Conservation (phyloP, 92 coral and sea anemone genomes). For the Paragorgia papillata region DNA sequence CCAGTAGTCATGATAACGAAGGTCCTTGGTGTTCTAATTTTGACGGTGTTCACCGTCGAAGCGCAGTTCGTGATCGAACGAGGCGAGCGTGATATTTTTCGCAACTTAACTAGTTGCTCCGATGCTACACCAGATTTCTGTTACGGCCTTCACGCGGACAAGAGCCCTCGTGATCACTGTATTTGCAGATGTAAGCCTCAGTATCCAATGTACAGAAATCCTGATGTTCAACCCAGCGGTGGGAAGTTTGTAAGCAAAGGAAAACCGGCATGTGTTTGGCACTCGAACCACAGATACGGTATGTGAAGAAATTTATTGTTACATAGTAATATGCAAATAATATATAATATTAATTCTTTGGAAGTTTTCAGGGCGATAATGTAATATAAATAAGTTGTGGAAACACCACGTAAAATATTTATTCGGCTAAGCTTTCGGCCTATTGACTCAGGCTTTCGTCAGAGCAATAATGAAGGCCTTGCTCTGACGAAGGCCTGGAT, state of each 20-base stretch:
- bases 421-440: no score
- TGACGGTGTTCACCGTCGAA: background rate
- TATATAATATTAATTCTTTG: no score
- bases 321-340: no score
- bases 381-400: no score
- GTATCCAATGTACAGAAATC: slow-evolving; percentile 23
- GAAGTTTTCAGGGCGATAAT: no score
- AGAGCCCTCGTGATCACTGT: background rate
- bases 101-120: slow-evolving; percentile 13
- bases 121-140: slow-evolving; percentile 3
- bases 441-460: no score
- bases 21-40: background rate
- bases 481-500: no score
- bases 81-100: slow-evolving; percentile 7
- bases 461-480: no score
- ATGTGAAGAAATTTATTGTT: no score
- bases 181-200: background rate
- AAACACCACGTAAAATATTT: no score
- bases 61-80: slow-evolving; percentile 23
- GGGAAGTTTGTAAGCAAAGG: slow-evolving; percentile 21
- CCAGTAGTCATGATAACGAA: no score
- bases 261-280: slow-evolving; percentile 13
- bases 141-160: slow-evolving; percentile 3
- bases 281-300: slow-evolving; percentile 30
- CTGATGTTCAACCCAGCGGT: background rate